A percentile compares a stretch with the other conserved stretches of the same genome.
Conservation (phyloP, 2,888 invertebrate species). For the Danaus chrysippus region DNA sequence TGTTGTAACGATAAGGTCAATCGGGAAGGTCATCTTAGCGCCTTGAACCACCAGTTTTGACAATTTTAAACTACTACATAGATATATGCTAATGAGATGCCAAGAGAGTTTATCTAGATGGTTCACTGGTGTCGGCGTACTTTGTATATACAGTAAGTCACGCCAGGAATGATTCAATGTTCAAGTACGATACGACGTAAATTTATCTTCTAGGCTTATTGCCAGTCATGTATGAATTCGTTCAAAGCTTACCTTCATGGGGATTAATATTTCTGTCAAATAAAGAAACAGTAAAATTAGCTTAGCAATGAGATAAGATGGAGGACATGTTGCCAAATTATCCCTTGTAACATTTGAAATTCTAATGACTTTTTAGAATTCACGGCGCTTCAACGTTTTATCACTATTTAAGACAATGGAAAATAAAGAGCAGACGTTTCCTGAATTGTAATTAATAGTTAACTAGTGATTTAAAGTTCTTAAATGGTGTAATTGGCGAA, state of each 20-base stretch:
- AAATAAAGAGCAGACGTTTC: conserved; percentile 36
- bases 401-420: conserved; percentile 45
- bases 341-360: conserved; percentile 49
- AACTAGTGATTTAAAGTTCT: conserved; percentile 26
- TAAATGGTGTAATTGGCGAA: conserved; percentile 27
- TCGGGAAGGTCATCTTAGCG: conserved; percentile 66
- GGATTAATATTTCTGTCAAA: background rate
- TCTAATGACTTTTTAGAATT: conserved; percentile 49
- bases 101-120: conserved; percentile 49
- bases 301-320: conserved; percentile 26
- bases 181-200: background rate
- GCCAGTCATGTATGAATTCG: conserved; percentile 19
- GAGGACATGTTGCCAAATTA: conserved; percentile 45
- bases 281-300: background rate
- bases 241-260: background rate
- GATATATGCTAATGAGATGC: conserved; percentile 55
- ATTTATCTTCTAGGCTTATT: conserved; percentile 14
- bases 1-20: conserved; percentile 60
- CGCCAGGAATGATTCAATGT: conserved; percentile 5
- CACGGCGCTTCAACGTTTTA: conserved; percentile 42
- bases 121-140: conserved; percentile 28
- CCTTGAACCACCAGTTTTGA: conserved; percentile 68
- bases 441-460: conserved; percentile 44
- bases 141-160: conserved; percentile 20
- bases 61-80: conserved; percentile 49